These are phyloP conservation scores for Eristalis tenax DNA, from an alignment of 2,888 invertebrate species.

Conservation along the genomic window DNA sequence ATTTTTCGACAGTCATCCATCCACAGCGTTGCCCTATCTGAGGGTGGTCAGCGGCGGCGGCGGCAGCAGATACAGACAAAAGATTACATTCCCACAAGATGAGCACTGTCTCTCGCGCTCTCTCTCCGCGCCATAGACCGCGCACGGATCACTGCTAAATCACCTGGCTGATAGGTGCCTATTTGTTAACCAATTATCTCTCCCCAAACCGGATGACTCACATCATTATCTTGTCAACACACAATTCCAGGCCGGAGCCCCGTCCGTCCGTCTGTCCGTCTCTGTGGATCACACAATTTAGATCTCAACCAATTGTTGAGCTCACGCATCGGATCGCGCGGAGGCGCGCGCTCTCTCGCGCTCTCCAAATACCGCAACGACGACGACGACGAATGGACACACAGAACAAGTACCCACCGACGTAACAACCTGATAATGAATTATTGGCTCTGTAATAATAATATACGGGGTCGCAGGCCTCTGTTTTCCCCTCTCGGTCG, in stretches of 20 bases:
- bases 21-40: constrained; percentile 19
- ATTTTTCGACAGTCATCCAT: constrained; percentile 54
- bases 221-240: constrained; percentile 72
- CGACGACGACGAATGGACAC: background rate
- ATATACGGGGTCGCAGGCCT: constrained; percentile 66
- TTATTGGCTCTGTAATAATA: constrained; percentile 70
- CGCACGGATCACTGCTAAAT: constrained; percentile 66
- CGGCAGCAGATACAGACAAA: background rate
- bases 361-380: constrained; percentile 29
- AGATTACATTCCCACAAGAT: constrained; percentile 29
- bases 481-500: background rate
- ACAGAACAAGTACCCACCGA: constrained; percentile 20
- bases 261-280: constrained; percentile 20
- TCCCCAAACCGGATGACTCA: constrained; percentile 69
- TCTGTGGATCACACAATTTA: constrained; percentile 63
- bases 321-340: constrained; percentile 48
- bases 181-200: constrained; percentile 72
- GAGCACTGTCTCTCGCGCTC: background rate
- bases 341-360: background rate
- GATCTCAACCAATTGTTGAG: constrained; percentile 68
- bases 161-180: constrained; percentile 72
- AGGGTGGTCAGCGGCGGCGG: constrained; percentile 41
- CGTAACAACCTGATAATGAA: constrained; percentile 71
- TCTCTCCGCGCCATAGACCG: constrained; percentile 4
- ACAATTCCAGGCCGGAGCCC: constrained; percentile 47